Evolutionary conservation across 2,797 vertebrate species (phyloP).

Genomic region (Siniperca scherzeri): DNA sequence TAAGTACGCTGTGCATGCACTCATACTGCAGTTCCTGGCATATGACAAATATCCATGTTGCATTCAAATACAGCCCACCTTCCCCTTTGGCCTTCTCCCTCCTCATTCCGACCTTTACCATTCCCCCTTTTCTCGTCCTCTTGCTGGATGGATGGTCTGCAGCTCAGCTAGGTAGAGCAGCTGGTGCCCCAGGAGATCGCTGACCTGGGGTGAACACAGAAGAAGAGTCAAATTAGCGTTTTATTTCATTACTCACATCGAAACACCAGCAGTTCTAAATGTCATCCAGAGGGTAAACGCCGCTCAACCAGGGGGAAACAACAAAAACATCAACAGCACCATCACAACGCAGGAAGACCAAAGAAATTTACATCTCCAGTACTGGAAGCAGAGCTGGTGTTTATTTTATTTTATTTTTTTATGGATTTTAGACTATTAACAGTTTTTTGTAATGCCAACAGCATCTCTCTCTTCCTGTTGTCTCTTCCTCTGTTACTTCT

Average conservation of each 20-base stretch:
- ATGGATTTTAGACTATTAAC: constrained; percentile 21
- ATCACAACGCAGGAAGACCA: not conserved
- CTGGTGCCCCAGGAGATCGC: constrained; percentile 59
- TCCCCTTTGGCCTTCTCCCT: constrained; percentile 28
- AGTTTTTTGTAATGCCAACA: constrained; percentile 35
- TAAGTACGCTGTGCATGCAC: not conserved
- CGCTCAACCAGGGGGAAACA: constrained; percentile 36
- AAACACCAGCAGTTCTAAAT: constrained; percentile 70
- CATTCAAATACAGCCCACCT: constrained; percentile 46
- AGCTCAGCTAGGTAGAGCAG: constrained; percentile 54
- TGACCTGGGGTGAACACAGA: constrained; percentile 71
- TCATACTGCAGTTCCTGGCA: not conserved
- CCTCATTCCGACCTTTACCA: not conserved
- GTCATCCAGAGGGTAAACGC: constrained; percentile 73
- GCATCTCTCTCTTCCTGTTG: constrained; percentile 26
- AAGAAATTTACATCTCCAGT: constrained; percentile 6
- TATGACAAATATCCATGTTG: constrained; percentile 39
- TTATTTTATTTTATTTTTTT: constrained; percentile 29
- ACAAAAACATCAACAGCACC: constrained; percentile 29
- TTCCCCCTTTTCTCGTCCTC: constrained; percentile 15
- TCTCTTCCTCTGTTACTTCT: constrained; percentile 37
- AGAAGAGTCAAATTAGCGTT: constrained; percentile 73
- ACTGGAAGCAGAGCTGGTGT: constrained; percentile 14
- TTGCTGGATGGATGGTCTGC: constrained; percentile 49
- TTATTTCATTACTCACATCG: constrained; percentile 78